Conservation (phyloP, 2,113 vertebrate species). For the Ceyx melanurus region DNA sequence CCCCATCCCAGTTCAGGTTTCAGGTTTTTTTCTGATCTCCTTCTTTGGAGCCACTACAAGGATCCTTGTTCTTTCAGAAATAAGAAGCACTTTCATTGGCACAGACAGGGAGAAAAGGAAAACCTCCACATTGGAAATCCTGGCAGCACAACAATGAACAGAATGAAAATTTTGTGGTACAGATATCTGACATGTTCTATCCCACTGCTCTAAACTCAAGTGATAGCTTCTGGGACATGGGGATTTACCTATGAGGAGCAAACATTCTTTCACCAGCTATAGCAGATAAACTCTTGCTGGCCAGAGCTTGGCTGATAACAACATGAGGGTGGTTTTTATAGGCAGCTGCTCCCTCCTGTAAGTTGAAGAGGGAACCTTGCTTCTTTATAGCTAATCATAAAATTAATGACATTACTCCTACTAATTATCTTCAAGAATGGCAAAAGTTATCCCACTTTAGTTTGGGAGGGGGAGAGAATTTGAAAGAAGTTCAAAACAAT, state of each 20-base stretch:
- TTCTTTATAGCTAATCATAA: not conserved
- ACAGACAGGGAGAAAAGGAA: not conserved
- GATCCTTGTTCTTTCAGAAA: not conserved
- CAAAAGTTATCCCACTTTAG: not conserved
- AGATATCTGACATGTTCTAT: not conserved
- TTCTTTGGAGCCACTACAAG: not conserved
- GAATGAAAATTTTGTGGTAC: not conserved
- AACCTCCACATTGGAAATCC: not conserved
- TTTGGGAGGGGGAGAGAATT: not conserved
- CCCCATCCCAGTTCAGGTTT: not conserved
- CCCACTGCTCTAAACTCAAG: not conserved
- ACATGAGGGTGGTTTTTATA: not conserved
- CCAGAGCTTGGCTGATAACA: not conserved
- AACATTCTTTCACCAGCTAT: not conserved
- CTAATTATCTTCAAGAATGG: not conserved
- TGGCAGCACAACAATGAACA: accelerated
- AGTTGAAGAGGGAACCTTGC: not conserved
- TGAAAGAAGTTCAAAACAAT: not conserved
- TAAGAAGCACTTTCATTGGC: not conserved
- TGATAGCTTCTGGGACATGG: not conserved
- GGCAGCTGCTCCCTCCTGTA: not conserved
- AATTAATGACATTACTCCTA: not conserved
- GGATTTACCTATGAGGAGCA: not conserved
- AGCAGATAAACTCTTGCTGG: not conserved
- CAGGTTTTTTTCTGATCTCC: not conserved